phyloP scores from a whole-genome alignment of 2,113 vertebrate species.

The Myotis brandtii region DNA sequence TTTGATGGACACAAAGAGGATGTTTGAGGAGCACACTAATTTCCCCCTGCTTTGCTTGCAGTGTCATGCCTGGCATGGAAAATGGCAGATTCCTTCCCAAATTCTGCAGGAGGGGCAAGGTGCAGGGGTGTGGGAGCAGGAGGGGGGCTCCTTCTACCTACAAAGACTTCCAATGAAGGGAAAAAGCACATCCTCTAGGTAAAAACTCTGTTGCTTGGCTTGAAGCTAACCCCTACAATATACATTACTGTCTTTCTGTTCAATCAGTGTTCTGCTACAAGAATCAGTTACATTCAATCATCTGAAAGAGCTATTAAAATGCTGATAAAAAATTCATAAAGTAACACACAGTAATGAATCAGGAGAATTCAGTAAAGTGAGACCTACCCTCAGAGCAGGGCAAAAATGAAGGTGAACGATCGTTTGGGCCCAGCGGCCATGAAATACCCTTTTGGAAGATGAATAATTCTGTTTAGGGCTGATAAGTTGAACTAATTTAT shows the following conservation, averaged over 20 bases:
- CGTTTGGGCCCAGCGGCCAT: conserved; percentile 93
- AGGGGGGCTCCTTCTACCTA: neutral
- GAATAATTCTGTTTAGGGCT: conserved; percentile 95
- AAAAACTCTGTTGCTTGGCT: conserved; percentile 87
- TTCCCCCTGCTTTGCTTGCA: neutral
- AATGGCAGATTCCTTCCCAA: conserved; percentile 46
- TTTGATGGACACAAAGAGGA: neutral
- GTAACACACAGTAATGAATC: conserved; percentile 93
- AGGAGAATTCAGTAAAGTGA: conserved; percentile 93
- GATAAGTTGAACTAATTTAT: conserved; percentile 95
- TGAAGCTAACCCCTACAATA: conserved; percentile 89
- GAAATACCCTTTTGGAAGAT: conserved; percentile 96
- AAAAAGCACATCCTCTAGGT: conserved; percentile 80
- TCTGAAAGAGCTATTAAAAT: conserved; percentile 94
- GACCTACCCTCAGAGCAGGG: conserved; percentile 91
- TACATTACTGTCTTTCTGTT: conserved; percentile 91
- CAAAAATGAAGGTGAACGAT: conserved; percentile 93
- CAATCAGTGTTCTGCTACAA: conserved; percentile 92
- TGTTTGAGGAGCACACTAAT: neutral
- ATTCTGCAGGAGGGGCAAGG: conserved; percentile 47
- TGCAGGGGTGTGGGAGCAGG: neutral
- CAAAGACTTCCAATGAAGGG: conserved; percentile 49
- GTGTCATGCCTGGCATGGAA: neutral
- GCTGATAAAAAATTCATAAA: conserved; percentile 95
- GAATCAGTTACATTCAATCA: conserved; percentile 93